Evolutionary conservation across 2,888 invertebrate species (phyloP).

Genomic region (Heteromurus nitidus): DNA sequence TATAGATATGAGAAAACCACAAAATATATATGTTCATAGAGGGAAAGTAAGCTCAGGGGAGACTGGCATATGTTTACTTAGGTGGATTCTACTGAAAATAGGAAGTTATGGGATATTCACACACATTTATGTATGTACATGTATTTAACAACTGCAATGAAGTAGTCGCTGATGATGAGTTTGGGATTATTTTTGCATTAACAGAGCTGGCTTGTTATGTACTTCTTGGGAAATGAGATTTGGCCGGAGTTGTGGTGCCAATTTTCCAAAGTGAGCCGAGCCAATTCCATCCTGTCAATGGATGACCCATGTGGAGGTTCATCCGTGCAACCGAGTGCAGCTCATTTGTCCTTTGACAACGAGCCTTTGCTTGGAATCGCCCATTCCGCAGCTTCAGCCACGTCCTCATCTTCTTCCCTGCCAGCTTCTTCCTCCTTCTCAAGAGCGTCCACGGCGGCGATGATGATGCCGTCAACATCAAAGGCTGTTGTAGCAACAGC

Average conservation of each 20-base stretch:
- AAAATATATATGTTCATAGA: too few species aligned
- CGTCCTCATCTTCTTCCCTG: conserved; percentile 13
- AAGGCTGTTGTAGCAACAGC: conserved; percentile 37
- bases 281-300: conserved; percentile 62
- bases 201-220: conserved; percentile 74
- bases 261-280: conserved; percentile 63
- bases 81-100: too few species aligned
- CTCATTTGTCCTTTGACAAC: conserved; percentile 70
- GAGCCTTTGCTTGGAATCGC: conserved; percentile 69
- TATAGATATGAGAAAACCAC: too few species aligned
- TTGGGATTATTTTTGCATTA: conserved; percentile 62
- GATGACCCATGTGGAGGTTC: conserved; percentile 68
- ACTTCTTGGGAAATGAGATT: conserved; percentile 73
- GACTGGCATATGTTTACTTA: too few species aligned
- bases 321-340: conserved; percentile 70
- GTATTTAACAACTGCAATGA: neutral
- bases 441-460: conserved; percentile 34
- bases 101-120: too few species aligned
- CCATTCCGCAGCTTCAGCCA: conserved; percentile 49
- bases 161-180: conserved; percentile 24
- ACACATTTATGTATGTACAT: neutral
- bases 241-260: conserved; percentile 72
- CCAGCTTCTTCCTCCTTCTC: conserved; percentile 38
- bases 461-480: conserved; percentile 60
- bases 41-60: too few species aligned